These are phyloP conservation scores for Campylomormyrus numenius DNA, from an alignment of 2,113 vertebrate genomes.

Conservation along the genomic window DNA sequence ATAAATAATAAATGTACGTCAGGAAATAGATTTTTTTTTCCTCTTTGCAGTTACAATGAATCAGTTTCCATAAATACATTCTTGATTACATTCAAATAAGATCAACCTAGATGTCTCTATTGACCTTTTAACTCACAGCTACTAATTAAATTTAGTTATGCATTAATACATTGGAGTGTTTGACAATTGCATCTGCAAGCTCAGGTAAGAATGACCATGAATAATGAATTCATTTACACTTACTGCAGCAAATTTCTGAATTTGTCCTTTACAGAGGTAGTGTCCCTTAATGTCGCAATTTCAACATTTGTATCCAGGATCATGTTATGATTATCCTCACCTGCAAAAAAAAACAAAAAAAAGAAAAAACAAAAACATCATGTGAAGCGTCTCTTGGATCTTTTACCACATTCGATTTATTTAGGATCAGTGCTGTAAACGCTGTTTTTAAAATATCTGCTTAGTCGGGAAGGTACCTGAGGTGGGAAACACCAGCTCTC, in stretches of 20 bases:
- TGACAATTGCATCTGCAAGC: background rate
- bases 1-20: background rate
- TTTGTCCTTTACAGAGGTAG: background rate
- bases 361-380: background rate
- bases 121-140: slow-evolving; percentile 8
- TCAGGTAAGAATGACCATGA: background rate
- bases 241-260: background rate
- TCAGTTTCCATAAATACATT: background rate
- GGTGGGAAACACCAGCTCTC: background rate
- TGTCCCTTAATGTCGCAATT: background rate
- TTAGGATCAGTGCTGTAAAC: background rate
- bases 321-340: background rate
- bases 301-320: background rate
- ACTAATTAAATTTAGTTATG: background rate
- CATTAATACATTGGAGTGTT: slow-evolving; percentile 5
- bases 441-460: background rate
- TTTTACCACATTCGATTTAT: background rate
- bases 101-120: slow-evolving; percentile 11
- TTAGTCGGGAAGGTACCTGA: background rate
- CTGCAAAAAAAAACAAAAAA: background rate
- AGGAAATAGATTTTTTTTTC: background rate
- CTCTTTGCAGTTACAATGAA: background rate
- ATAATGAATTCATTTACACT: background rate
- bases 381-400: background rate
- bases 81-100: background rate